These are phyloP conservation scores for Periophthalmus modestus DNA, from an alignment of 2,113 vertebrate species.

Conservation along the genomic window DNA sequence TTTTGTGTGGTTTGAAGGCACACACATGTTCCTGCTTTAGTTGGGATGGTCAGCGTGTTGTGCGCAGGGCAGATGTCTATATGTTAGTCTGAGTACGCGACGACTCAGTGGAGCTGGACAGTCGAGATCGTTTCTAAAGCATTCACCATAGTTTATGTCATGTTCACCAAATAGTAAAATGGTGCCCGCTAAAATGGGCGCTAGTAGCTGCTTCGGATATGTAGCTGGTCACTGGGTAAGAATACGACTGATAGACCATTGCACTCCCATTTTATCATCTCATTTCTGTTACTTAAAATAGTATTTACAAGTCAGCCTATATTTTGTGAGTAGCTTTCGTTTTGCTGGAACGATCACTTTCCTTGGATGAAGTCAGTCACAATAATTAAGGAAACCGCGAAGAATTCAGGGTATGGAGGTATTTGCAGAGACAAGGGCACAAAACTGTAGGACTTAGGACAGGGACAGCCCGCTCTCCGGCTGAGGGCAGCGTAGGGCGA, in stretches of 20 bases:
- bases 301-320: slow-evolving; percentile 61
- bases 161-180: slow-evolving; percentile 69
- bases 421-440: slow-evolving; percentile 59
- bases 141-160: slow-evolving; percentile 73
- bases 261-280: slow-evolving; percentile 78
- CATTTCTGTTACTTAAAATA: slow-evolving; percentile 68
- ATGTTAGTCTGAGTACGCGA: slow-evolving; percentile 64
- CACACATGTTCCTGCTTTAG: slow-evolving; percentile 68
- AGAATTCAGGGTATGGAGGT: slow-evolving; percentile 67
- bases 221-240: slow-evolving; percentile 76
- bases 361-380: slow-evolving; percentile 59
- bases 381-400: slow-evolving; percentile 43
- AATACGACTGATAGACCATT: slow-evolving; percentile 72
- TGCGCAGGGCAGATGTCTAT: slow-evolving; percentile 62
- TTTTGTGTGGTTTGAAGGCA: slow-evolving; percentile 62
- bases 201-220: slow-evolving; percentile 73
- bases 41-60: slow-evolving; percentile 62
- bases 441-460: slow-evolving; percentile 59
- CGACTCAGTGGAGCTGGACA: slow-evolving; percentile 62
- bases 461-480: slow-evolving; percentile 25
- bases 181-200: slow-evolving; percentile 66
- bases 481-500: slow-evolving; percentile 49
- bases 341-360: slow-evolving; percentile 59
- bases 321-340: slow-evolving; percentile 71
- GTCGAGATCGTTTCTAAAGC: slow-evolving; percentile 66